phyloP scores from a whole-genome alignment of 2,888 invertebrate species.

The Zonitis immaculata region DNA sequence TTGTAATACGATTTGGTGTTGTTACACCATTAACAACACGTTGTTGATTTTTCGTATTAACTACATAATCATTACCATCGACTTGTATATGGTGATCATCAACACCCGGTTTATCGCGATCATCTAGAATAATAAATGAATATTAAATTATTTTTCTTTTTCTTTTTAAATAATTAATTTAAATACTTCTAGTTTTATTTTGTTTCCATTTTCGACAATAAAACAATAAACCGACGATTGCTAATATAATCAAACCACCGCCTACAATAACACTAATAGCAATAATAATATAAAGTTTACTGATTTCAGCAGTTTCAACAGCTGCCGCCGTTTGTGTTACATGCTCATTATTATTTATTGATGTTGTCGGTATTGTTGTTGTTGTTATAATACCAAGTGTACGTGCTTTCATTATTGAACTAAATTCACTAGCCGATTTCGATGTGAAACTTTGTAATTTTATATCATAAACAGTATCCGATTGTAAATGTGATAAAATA shows the following conservation, averaged over 20 bases:
- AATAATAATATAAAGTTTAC: slow-evolving; percentile 53
- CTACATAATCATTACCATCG: slow-evolving; percentile 45
- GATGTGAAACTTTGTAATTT: slow-evolving; percentile 87
- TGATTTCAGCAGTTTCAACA: slow-evolving; percentile 24
- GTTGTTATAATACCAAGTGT: slow-evolving; percentile 52
- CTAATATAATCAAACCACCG: slow-evolving; percentile 49
- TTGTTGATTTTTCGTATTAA: slow-evolving; percentile 39
- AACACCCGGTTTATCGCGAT: slow-evolving; percentile 37
- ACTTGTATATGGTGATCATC: slow-evolving; percentile 47
- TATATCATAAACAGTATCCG: slow-evolving; percentile 84
- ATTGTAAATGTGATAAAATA: slow-evolving; percentile 68
- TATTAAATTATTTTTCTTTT: background rate
- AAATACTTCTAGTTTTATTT: slow-evolving; percentile 45
- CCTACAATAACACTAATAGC: slow-evolving; percentile 52
- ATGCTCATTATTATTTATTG: slow-evolving; percentile 13
- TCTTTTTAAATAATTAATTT: background rate
- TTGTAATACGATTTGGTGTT: slow-evolving; percentile 55
- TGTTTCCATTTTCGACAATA: slow-evolving; percentile 51
- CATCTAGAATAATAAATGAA: slow-evolving; percentile 20
- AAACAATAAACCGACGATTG: slow-evolving; percentile 45
- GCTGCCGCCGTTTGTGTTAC: slow-evolving; percentile 12
- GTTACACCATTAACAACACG: slow-evolving; percentile 41
- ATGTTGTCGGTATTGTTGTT: slow-evolving; percentile 8
- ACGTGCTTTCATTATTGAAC: slow-evolving; percentile 64
- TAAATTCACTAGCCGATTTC: slow-evolving; percentile 82